A percentile compares a stretch with the other conserved stretches of the same genome.
Evolutionary conservation across 2,888 invertebrate genomes (phyloP).

Genomic region (Cosmia trapezina): DNA sequence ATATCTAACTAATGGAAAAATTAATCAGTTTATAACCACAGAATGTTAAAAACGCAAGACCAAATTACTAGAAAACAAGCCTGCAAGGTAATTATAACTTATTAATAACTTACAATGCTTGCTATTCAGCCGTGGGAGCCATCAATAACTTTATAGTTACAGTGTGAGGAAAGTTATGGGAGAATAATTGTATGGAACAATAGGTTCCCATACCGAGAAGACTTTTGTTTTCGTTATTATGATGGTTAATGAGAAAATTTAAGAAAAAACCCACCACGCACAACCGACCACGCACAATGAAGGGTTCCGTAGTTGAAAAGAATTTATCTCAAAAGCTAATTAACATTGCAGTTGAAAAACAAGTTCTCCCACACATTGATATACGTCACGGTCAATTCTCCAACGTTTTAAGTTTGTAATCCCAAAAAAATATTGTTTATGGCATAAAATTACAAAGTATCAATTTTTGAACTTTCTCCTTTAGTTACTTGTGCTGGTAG

Average conservation of each 20-base stretch:
- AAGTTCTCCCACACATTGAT: no score
- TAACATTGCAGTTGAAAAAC: no score
- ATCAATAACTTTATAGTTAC: conserved; percentile 45
- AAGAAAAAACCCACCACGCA: background rate
- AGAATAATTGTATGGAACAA: conserved; percentile 33
- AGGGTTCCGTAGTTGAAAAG: no score
- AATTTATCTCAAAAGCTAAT: no score
- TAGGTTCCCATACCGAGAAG: conserved; percentile 11
- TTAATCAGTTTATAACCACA: background rate
- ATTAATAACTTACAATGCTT: conserved; percentile 35
- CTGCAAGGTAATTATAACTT: conserved; percentile 26
- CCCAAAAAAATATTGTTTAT: no score
- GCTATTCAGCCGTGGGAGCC: conserved; percentile 32
- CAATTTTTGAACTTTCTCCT: no score
- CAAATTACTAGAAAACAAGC: conserved; percentile 13
- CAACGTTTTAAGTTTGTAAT: no score
- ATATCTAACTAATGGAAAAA: no score
- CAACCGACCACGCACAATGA: no score
- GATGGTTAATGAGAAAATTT: background rate
- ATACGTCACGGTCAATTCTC: no score
- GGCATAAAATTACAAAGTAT: no score
- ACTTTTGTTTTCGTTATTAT: conserved; percentile 7
- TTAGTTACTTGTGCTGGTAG: no score
- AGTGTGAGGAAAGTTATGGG: conserved; percentile 51
- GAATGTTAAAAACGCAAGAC: conserved; percentile 11